Evolutionary conservation across 2,888 invertebrate genomes (phyloP).

Genomic region (Meliscaeva auricollis): DNA sequence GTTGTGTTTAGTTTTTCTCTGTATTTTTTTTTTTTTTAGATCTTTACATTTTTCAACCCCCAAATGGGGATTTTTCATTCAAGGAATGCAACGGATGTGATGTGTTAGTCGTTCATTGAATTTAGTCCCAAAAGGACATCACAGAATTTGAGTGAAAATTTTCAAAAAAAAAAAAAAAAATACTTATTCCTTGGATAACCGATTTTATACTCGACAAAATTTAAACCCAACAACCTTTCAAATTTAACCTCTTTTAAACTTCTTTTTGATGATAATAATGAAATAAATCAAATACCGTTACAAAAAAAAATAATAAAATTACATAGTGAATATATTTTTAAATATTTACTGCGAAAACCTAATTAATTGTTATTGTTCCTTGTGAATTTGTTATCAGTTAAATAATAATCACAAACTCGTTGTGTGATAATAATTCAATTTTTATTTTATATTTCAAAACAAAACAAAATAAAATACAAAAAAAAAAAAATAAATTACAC

Average conservation of each 20-base stretch:
- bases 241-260: constrained; percentile 10
- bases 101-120: constrained; percentile 66
- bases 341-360: constrained; percentile 20
- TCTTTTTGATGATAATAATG: too few relatives aligned
- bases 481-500: constrained; percentile 15
- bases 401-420: constrained; percentile 33
- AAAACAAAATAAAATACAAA: constrained; percentile 20
- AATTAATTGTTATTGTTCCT: constrained; percentile 15
- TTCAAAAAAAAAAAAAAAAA: constrained; percentile 6
- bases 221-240: constrained; percentile 2
- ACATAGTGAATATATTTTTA: not conserved
- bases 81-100: constrained; percentile 52
- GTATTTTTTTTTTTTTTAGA: not conserved
- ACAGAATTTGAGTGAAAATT: not conserved
- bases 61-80: constrained; percentile 52
- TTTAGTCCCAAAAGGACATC: constrained; percentile 70
- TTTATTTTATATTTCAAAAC: constrained; percentile 36
- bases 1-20: not conserved
- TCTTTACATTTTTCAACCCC: constrained; percentile 13
- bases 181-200: constrained; percentile 41
- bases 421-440: constrained; percentile 26
- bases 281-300: too few relatives aligned
- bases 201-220: constrained; percentile 34
- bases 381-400: constrained; percentile 19
- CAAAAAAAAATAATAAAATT: too few relatives aligned